Base-by-base conservation (phyloP, 2,113 vertebrate species). In the Ancistrus triradiatus region DNA sequence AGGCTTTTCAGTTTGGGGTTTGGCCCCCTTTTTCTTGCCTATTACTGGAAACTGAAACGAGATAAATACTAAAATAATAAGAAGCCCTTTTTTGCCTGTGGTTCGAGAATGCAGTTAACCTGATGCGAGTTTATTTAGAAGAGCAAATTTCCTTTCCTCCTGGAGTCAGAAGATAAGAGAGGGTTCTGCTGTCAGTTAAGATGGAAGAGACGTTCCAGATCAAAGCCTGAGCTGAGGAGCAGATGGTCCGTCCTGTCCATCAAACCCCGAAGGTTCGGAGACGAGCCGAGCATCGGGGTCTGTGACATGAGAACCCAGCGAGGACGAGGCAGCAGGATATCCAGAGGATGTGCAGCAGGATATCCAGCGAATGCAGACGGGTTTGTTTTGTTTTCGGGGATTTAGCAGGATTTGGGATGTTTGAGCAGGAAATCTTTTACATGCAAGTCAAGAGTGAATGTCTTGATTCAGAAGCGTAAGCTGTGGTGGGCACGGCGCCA, bases 231-330 rank as follows among this genome's bases (percentile, higher is more conserved):
- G 38, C 15, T 14, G 55, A 65, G 35, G 19, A 73, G 37, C 71
- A 73, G 61, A 73, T 73, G 71, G 59, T 42, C 49, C 27, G 43
- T 69, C 56, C 71, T 65, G n/a, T 48, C 60, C 13, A 25, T 46
- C 43, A 27, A 37, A 64, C 46, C 14, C n/a, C 24, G 63, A 60
- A 57, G 52, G 48, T 27, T 35, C 46, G 14, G 40, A 65, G 66
- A 40, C 2, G 10, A 28, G 21, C 62, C 64, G 61, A 24, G 33
- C 49, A 13, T 49, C 40, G 38, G 37, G 13, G 51, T 56, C n/a
- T 6, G 22, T 27, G 35, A 27, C 3, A 31, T 35, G 1, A 47
- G 28, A 37, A 47, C n/a, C 14, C 42, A 58, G 3, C 28, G 13
- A 59, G 47, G 40, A 52, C 37, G 5, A 64, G 18, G n/a, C 3